phyloP scores from a whole-genome alignment of 2,113 vertebrate genomes.

The Ammodytes dubius region DNA sequence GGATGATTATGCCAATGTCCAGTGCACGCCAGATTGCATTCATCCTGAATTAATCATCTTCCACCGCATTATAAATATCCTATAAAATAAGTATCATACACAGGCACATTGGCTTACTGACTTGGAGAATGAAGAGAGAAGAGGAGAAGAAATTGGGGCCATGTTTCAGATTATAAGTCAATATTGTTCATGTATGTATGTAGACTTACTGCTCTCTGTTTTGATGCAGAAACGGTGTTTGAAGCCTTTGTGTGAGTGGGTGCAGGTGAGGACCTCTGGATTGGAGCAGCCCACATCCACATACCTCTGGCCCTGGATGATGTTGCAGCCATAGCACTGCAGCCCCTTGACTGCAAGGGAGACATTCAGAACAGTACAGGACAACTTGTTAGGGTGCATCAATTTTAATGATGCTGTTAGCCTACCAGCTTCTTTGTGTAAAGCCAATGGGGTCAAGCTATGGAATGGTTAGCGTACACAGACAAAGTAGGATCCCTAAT shows the following conservation, averaged over 20 bases:
- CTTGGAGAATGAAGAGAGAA: slow-evolving; percentile 13
- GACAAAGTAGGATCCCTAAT: neutral
- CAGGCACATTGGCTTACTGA: slow-evolving; percentile 18
- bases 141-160: neutral
- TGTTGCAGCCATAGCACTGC: slow-evolving; percentile 94
- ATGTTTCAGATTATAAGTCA: neutral
- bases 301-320: slow-evolving; percentile 88
- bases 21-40: slow-evolving; percentile 50
- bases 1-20: slow-evolving; percentile 62
- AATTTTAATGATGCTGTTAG: neutral
- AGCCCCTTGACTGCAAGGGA: slow-evolving; percentile 83
- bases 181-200: neutral
- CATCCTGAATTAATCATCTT: slow-evolving; percentile 50
- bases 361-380: neutral
- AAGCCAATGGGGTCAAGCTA: neutral
- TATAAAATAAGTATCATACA: slow-evolving; percentile 22
- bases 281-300: slow-evolving; percentile 91
- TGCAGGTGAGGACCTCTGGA: slow-evolving; percentile 92
- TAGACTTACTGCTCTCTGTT: slow-evolving; percentile 92
- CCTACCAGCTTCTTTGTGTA: neutral
- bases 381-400: neutral
- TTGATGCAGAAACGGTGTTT: slow-evolving; percentile 95
- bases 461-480: neutral
- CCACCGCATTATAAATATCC: slow-evolving; percentile 42
- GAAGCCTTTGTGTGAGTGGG: slow-evolving; percentile 93